phyloP scores from a whole-genome alignment of 2,797 vertebrate species.

The Sebastes baramenuke region DNA sequence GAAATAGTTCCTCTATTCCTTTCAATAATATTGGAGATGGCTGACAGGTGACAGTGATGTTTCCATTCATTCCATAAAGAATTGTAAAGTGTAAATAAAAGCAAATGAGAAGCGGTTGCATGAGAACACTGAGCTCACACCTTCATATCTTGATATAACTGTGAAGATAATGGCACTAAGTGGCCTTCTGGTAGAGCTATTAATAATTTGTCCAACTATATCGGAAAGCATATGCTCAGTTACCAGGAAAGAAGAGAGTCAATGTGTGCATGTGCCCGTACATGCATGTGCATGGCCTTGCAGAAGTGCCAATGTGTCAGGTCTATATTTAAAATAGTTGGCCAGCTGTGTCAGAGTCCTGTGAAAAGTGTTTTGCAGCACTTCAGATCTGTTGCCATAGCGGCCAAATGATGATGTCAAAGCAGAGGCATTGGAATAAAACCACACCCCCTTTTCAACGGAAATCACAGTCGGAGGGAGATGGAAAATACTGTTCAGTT shows the following conservation, averaged over 20 bases:
- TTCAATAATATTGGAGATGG: not conserved
- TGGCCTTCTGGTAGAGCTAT: slow-evolving; percentile 23
- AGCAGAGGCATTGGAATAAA: slow-evolving; percentile 66
- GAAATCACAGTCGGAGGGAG: slow-evolving; percentile 53
- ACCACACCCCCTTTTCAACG: slow-evolving; percentile 55
- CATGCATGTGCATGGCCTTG: not conserved
- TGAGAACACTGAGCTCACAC: not conserved
- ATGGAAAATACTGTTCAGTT: slow-evolving; percentile 68
- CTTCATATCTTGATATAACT: not conserved
- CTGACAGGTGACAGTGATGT: not conserved
- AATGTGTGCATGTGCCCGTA: not conserved
- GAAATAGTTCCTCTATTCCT: not conserved
- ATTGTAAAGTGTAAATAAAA: not conserved
- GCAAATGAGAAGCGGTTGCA: not conserved
- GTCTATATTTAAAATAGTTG: slow-evolving; percentile 69
- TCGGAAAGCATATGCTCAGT: slow-evolving; percentile 24
- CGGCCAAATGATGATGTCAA: slow-evolving; percentile 72
- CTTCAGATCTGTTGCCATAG: slow-evolving; percentile 73
- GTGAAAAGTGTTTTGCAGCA: slow-evolving; percentile 74
- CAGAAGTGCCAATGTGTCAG: slow-evolving; percentile 43
- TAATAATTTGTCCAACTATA: slow-evolving; percentile 31
- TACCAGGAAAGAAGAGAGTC: not conserved
- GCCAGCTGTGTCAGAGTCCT: slow-evolving; percentile 62
- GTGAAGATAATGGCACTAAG: slow-evolving; percentile 3
- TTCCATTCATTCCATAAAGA: not conserved